Conservation (phyloP, 2,888 invertebrate species). For the Opisthograptis luteolata region DNA sequence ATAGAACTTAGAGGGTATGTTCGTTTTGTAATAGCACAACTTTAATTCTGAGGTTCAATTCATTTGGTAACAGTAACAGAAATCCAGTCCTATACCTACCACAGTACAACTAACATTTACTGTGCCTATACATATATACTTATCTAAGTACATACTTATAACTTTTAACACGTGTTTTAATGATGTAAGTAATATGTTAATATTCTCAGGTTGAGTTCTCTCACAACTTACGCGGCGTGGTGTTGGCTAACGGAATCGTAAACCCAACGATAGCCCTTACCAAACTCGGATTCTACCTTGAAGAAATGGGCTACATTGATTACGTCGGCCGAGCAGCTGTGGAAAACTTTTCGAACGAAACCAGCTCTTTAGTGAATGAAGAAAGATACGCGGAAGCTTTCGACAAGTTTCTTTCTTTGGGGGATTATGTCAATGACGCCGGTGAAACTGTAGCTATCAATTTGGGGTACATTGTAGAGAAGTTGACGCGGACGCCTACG, state of each 20-base stretch:
- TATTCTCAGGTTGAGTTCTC: constrained; percentile 79
- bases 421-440: constrained; percentile 80
- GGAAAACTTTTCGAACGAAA: constrained; percentile 78
- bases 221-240: constrained; percentile 89
- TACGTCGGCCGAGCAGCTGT: constrained; percentile 84
- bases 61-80: too few species aligned
- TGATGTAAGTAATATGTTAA: too few species aligned
- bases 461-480: constrained; percentile 71
- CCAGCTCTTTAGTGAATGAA: constrained; percentile 75
- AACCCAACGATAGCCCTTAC: constrained; percentile 84
- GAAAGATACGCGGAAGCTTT: constrained; percentile 85
- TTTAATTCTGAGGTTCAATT: too few species aligned
- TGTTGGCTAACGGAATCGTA: constrained; percentile 93
- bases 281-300: constrained; percentile 72
- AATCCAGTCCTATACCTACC: too few species aligned
- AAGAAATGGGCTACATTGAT: constrained; percentile 87
- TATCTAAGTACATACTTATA: too few species aligned
- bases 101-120: too few species aligned
- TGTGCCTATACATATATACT: too few species aligned
- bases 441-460: constrained; percentile 90
- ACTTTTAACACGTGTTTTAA: too few species aligned
- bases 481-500: constrained; percentile 46
- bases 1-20: too few species aligned
- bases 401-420: constrained; percentile 85
- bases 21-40: too few species aligned